A percentile compares a stretch with the other conserved stretches of the same genome.
These are phyloP conservation scores for Oreochromis tanganicae DNA, from an alignment of 2,113 vertebrate species.

Conservation along the genomic window DNA sequence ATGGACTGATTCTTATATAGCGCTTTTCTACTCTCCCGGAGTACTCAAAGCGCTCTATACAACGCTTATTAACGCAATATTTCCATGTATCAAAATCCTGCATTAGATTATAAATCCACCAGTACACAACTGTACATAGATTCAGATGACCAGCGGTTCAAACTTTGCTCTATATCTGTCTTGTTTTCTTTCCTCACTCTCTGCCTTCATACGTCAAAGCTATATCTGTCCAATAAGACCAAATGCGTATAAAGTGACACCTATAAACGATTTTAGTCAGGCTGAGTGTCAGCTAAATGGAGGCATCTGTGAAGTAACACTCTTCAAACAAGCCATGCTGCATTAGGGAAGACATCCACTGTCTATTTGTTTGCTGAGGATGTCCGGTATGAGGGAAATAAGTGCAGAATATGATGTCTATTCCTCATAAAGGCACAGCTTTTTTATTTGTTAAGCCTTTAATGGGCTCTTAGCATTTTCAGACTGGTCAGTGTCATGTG, in stretches of 20 bases:
- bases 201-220: not conserved
- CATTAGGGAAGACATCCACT: conserved; percentile 47
- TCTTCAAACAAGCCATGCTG: conserved; percentile 50
- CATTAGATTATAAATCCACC: not conserved
- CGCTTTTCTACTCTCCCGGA: too few relatives aligned
- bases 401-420: conserved; percentile 33
- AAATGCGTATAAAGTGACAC: conserved; percentile 26
- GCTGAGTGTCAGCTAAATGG: conserved; percentile 20
- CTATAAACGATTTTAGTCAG: conserved; percentile 22
- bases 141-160: not conserved
- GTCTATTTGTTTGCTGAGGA: conserved; percentile 69
- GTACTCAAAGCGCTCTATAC: too few relatives aligned
- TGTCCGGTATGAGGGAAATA: conserved; percentile 42
- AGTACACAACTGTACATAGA: not conserved
- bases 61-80: not conserved
- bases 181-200: not conserved
- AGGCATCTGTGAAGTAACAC: conserved; percentile 13
- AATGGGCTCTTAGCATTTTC: conserved; percentile 61
- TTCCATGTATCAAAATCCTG: not conserved
- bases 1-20: too few relatives aligned
- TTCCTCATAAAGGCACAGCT: conserved; percentile 53
- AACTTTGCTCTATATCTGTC: not conserved
- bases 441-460: conserved; percentile 72
- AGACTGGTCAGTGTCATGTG: not conserved
- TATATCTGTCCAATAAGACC: not conserved